phyloP scores from a whole-genome alignment of 2,797 vertebrate genomes.

The Pseudochromis fuscus region DNA sequence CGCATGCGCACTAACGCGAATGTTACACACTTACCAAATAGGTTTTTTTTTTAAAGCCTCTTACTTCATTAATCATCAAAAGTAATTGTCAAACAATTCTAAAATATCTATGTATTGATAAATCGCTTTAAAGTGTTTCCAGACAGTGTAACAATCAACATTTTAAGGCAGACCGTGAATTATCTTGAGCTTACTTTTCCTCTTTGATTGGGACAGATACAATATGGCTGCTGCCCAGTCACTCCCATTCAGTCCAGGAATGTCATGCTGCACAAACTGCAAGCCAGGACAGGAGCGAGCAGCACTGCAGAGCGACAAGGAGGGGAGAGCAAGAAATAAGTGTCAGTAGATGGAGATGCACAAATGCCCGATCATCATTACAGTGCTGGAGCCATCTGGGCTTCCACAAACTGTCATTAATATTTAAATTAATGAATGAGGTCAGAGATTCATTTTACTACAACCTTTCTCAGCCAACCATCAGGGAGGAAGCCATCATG shows the following conservation, averaged over 20 bases:
- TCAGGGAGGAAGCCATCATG: conserved; percentile 7
- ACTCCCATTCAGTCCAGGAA: conserved; percentile 85
- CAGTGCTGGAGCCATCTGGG: neutral
- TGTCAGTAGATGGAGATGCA: neutral
- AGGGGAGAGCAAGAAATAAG: neutral
- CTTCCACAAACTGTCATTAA: neutral
- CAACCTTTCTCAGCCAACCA: conserved; percentile 28
- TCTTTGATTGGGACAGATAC: conserved; percentile 75
- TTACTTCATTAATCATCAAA: neutral
- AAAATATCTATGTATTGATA: fast-evolving
- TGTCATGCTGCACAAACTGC: conserved; percentile 58
- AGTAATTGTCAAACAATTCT: fast-evolving
- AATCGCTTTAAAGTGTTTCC: neutral
- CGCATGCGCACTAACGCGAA: neutral
- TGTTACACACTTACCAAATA: neutral
- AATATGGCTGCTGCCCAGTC: conserved; percentile 92
- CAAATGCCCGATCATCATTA: neutral
- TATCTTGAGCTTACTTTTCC: conserved; percentile 29
- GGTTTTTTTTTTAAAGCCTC: neutral
- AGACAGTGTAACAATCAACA: too few relatives aligned
- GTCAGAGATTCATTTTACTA: conserved; percentile 8
- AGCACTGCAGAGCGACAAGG: neutral
- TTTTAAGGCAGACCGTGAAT: neutral
- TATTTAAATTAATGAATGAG: conserved; percentile 34
- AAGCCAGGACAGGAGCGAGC: conserved; percentile 63